A percentile compares a stretch with the other conserved stretches of the same genome.
phyloP scores from a whole-genome alignment of 2,113 vertebrate species.

The Pogona vitticeps region DNA sequence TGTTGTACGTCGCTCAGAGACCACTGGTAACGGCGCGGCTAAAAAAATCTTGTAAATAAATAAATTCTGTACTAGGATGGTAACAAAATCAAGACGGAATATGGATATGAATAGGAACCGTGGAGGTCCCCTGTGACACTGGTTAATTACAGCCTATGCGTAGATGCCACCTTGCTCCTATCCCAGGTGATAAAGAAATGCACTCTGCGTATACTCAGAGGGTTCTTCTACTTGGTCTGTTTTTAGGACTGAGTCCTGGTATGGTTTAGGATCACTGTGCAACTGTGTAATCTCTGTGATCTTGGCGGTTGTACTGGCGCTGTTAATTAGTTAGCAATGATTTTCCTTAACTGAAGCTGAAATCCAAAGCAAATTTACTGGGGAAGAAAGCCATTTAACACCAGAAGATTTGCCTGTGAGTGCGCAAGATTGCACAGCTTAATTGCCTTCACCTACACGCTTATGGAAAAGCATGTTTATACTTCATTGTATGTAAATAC shows the following conservation, averaged over 20 bases:
- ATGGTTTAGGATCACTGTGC: neutral
- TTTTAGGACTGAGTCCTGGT: neutral
- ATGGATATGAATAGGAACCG: too few species aligned
- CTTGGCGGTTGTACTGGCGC: neutral
- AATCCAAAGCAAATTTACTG: neutral
- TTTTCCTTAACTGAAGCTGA: neutral
- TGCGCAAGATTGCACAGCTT: neutral
- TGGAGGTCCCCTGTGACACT: neutral
- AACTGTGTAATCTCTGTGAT: neutral
- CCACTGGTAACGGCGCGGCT: too few species aligned
- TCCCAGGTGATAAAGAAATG: neutral
- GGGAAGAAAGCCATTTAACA: neutral
- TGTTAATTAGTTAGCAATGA: neutral
- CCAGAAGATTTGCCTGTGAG: neutral
- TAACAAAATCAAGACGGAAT: too few species aligned
- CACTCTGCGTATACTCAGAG: neutral
- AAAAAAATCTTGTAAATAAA: too few species aligned
- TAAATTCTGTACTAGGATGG: too few species aligned
- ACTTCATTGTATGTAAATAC: neutral
- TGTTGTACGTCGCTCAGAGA: too few species aligned
- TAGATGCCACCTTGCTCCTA: neutral
- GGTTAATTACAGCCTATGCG: neutral
- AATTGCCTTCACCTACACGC: neutral
- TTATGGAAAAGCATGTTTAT: neutral
- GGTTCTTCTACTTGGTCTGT: neutral